Evolutionary conservation across 2,888 invertebrate species (phyloP).

Genomic region (Aproaerema taeniolella): DNA sequence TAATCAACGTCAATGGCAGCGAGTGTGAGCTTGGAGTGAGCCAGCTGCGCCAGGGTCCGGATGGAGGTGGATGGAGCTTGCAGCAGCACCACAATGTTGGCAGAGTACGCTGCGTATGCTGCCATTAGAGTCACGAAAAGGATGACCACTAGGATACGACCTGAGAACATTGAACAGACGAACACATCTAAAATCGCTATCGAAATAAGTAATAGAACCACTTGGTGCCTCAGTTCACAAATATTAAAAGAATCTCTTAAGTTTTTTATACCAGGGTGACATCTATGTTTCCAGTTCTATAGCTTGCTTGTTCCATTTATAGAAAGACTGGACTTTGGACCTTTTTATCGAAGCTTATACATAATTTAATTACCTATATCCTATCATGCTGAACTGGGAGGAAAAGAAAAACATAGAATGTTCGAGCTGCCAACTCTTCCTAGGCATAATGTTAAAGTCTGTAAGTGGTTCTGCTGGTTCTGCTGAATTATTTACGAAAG

Average conservation of each 20-base stretch:
- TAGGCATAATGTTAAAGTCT: too few relatives aligned
- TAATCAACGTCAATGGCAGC: constrained; percentile 79
- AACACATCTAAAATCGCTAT: neutral
- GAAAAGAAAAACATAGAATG: too few relatives aligned
- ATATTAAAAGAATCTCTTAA: too few relatives aligned
- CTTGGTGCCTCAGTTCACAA: too few relatives aligned
- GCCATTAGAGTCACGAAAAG: constrained; percentile 65
- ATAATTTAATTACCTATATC: too few relatives aligned
- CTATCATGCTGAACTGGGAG: too few relatives aligned
- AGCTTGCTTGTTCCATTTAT: neutral
- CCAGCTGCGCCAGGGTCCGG: constrained; percentile 69
- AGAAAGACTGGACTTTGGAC: too few relatives aligned
- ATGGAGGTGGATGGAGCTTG: constrained; percentile 80
- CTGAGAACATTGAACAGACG: constrained; percentile 26
- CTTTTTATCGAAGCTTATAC: too few relatives aligned
- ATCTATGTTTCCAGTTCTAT: neutral
- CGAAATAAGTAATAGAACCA: neutral
- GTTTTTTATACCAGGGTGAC: neutral
- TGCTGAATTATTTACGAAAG: neutral
- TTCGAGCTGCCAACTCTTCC: too few relatives aligned
- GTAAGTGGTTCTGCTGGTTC: neutral
- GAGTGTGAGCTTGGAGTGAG: constrained; percentile 75
- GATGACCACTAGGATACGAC: constrained; percentile 49
- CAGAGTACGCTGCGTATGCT: constrained; percentile 81
- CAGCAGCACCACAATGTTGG: constrained; percentile 81